Percentiles rank a stretch among this genome's conserved stretches.
These are phyloP conservation scores for Penelope pileata DNA, from an alignment of 2,113 vertebrate species.

Conservation along the genomic window DNA sequence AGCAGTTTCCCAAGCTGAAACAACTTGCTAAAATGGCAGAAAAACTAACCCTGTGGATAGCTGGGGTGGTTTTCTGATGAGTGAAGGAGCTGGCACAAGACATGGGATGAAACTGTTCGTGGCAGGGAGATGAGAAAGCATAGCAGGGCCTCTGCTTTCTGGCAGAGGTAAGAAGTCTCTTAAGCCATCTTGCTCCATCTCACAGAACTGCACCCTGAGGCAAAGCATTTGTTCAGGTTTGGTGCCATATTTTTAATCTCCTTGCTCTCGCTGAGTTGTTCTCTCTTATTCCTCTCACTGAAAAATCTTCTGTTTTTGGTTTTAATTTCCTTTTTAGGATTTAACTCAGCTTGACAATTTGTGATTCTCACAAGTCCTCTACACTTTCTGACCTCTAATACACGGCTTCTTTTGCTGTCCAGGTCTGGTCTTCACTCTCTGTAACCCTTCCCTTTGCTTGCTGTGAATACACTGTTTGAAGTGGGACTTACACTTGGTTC, in stretches of 20 bases:
- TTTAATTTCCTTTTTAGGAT: constrained; percentile 32
- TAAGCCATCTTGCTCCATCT: not conserved
- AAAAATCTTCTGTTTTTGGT: constrained; percentile 15
- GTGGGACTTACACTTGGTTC: not conserved
- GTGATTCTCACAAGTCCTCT: not conserved
- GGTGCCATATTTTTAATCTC: constrained; percentile 15
- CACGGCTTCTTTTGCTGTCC: not conserved
- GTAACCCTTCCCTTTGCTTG: not conserved
- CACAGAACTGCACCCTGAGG: not conserved
- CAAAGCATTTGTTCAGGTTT: constrained; percentile 31
- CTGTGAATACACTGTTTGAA: not conserved
- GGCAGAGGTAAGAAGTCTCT: not conserved
- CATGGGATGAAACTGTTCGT: fast-evolving
- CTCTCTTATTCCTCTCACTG: not conserved
- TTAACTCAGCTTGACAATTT: not conserved
- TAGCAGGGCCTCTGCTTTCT: not conserved
- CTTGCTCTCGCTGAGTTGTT: not conserved
- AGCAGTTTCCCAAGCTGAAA: not conserved
- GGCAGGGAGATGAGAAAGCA: not conserved
- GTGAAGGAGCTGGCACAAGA: not conserved
- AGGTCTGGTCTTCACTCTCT: not conserved
- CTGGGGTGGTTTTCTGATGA: not conserved
- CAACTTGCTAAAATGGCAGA: not conserved
- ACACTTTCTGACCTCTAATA: constrained; percentile 13
- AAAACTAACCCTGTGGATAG: not conserved